Base-by-base conservation (phyloP, 2,888 invertebrate species). In the Pyrocoelia pectoralis region DNA sequence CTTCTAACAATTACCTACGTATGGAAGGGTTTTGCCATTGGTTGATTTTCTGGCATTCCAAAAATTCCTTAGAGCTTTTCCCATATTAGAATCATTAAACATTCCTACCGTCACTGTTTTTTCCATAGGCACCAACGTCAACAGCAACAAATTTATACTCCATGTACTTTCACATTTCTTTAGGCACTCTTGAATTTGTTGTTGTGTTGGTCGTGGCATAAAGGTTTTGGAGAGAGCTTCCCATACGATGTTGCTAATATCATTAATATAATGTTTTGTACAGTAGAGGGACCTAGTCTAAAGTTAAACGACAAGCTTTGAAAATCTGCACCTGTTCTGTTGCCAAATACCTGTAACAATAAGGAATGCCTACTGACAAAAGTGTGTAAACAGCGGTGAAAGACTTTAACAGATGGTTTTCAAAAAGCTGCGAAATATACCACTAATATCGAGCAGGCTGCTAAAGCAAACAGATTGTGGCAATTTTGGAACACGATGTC, bases 131-230 rank as follows among this genome's bases (percentile, higher is more conserved):
- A 17, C 46, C 46, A 17, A 46, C 13, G 18, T 46, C 46, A 15
- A 46, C 46, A 46, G 46, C 46, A 46, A 46, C n/a, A 46, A 46
- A 46, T 18, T 18, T 46, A 18, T 46, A 46, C 10, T 73, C 38
- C 1, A 71, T 12, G 29, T 59, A 41, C 8, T 54, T 52, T 52
- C 56, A 28, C 61, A 56, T 66, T 15, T 58, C 18, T 46, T 18
- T 46, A 15, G 14, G 14, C 14, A 14, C 12, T n/a, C 46, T 46
- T 46, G 18, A 14, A 18, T 3, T 8, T 46, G 18, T n/a, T 46
- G 10, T 10, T 46, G 46, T 46, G 46, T 46, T 18, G 38, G 38
- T 38, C 38, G 38, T 38, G 10, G 38, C 38, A 38, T 38, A 38
- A 38, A n/a, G n/a, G 38, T 38, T 38, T 38, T 38, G 38, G n/a